Evolutionary conservation across 2,888 invertebrate species (phyloP).

Genomic region (Augochlorella aurata): DNA sequence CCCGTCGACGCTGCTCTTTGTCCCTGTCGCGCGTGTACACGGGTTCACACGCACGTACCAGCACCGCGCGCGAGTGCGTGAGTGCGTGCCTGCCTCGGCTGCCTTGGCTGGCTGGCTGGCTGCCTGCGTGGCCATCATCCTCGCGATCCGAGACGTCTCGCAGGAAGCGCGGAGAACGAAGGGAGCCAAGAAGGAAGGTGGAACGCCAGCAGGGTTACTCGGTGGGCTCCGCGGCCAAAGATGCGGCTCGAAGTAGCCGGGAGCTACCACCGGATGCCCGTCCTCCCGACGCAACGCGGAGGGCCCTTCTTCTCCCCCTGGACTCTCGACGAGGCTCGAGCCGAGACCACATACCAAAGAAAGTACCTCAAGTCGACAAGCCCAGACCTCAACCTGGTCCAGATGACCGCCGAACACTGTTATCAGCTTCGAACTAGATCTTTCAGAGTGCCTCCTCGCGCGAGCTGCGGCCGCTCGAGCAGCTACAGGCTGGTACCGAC

Average conservation of each 20-base stretch:
- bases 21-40: constrained; percentile 44
- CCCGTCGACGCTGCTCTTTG: constrained; percentile 43
- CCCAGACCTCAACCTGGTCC: no score
- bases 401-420: neutral
- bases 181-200: constrained; percentile 41
- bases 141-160: constrained; percentile 60
- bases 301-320: constrained; percentile 26
- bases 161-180: constrained; percentile 46
- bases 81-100: neutral
- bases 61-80: neutral
- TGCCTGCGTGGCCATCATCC: constrained; percentile 57
- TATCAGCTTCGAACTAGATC: neutral
- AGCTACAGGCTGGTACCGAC: no score
- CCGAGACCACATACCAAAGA: constrained; percentile 59
- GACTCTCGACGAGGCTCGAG: constrained; percentile 42
- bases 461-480: no score
- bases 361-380: constrained; percentile 13
- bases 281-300: constrained; percentile 11
- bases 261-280: constrained; percentile 46
- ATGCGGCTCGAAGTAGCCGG: constrained; percentile 44
- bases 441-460: neutral
- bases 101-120: neutral
- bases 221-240: constrained; percentile 17
- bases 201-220: constrained; percentile 29
- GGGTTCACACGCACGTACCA: constrained; percentile 18